Evolutionary conservation across 2,888 invertebrate genomes (phyloP).

Genomic region (Dicranocentrus wangi): DNA sequence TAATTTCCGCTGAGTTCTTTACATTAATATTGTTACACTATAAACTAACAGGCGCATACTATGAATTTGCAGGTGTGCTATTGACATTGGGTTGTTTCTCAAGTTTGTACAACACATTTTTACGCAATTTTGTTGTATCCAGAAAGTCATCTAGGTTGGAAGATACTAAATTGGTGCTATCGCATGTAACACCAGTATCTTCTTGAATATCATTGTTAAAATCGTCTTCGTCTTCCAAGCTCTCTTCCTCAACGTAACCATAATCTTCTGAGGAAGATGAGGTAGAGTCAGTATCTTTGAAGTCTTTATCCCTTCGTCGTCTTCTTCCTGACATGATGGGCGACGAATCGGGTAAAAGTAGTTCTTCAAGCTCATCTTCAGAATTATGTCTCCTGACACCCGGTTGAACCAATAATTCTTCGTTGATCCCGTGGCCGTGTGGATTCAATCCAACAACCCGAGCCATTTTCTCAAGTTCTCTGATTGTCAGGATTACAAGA

Average conservation of each 20-base stretch:
- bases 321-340: conserved; percentile 8
- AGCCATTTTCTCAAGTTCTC: conserved; percentile 59
- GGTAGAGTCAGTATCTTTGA: conserved; percentile 30
- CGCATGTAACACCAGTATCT: too few relatives aligned
- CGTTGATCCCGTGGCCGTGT: conserved; percentile 42
- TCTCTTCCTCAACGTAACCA: conserved; percentile 50
- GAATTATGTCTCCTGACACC: conserved; percentile 25
- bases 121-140: too few relatives aligned
- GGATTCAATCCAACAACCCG: conserved; percentile 19
- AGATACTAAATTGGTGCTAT: too few relatives aligned
- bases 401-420: conserved; percentile 29
- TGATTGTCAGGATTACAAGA: conserved; percentile 56
- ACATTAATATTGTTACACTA: too few relatives aligned
- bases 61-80: too few relatives aligned
- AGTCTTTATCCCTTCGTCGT: conserved; percentile 23
- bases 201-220: not conserved
- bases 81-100: too few relatives aligned
- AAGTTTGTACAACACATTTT: too few relatives aligned
- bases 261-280: conserved; percentile 46
- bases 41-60: too few relatives aligned
- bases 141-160: too few relatives aligned
- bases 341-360: conserved; percentile 26
- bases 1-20: too few relatives aligned
- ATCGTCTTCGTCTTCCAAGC: conserved; percentile 48
- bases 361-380: conserved; percentile 46